These are phyloP conservation scores for Thermophis baileyi DNA, from an alignment of 2,113 vertebrate species.

Conservation along the genomic window DNA sequence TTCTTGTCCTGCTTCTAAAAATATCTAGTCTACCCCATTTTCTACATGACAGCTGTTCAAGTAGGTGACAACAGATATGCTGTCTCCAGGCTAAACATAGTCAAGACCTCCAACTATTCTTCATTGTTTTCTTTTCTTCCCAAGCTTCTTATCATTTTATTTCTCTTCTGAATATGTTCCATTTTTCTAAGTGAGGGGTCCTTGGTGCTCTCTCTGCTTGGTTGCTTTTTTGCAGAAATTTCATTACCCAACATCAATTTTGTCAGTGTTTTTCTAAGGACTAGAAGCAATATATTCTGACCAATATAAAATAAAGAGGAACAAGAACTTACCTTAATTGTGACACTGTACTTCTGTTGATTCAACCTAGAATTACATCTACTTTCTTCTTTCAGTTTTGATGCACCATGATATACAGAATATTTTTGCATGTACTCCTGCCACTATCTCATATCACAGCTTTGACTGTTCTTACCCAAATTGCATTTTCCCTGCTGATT, in stretches of 20 bases:
- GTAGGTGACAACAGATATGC: not conserved
- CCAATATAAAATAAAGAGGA: not conserved
- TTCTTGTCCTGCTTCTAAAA: not conserved
- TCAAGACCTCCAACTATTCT: not conserved
- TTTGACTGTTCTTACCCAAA: not conserved
- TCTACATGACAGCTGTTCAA: not conserved
- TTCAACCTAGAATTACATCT: not conserved
- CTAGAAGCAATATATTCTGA: not conserved
- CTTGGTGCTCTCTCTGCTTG: not conserved
- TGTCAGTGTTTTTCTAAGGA: not conserved
- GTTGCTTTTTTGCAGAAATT: not conserved
- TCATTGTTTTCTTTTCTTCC: not conserved
- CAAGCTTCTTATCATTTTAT: not conserved
- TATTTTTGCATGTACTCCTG: not conserved
- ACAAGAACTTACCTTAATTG: not conserved
- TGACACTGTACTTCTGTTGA: not conserved
- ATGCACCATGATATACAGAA: not conserved
- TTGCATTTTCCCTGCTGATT: not conserved
- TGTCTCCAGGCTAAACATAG: not conserved
- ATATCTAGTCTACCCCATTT: not conserved
- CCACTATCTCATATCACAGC: not conserved
- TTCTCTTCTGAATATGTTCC: not conserved
- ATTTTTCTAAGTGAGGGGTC: not conserved
- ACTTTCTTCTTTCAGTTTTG: not conserved
- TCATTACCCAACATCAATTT: not conserved